phyloP scores from a whole-genome alignment of 2,113 vertebrate genomes.

The Poecilia latipinna region DNA sequence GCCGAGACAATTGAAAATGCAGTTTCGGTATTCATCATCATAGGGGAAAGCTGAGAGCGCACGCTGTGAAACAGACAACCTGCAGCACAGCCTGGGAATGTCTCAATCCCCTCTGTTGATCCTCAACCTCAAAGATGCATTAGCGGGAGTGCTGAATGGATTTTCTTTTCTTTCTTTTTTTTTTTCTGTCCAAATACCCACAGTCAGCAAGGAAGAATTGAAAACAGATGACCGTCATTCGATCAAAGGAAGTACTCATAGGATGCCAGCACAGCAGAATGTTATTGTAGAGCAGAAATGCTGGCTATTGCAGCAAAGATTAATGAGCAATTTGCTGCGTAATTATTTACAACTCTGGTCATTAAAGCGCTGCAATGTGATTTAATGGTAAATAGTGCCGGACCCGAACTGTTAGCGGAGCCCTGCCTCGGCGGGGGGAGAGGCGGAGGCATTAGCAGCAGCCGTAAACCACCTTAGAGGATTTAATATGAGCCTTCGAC shows the following conservation, averaged over 20 bases:
- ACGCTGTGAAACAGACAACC: slow-evolving; percentile 49
- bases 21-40: slow-evolving; percentile 66
- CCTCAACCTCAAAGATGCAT: slow-evolving; percentile 44
- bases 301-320: slow-evolving; percentile 45
- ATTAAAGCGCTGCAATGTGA: slow-evolving; percentile 56
- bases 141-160: slow-evolving; percentile 49
- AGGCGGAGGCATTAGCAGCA: neutral
- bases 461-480: slow-evolving; percentile 15
- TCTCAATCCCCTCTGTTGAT: slow-evolving; percentile 50
- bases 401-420: slow-evolving; percentile 10
- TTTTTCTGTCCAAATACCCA: slow-evolving; percentile 38
- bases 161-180: slow-evolving; percentile 35
- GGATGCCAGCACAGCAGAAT: slow-evolving; percentile 56
- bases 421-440: neutral
- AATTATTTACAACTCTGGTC: slow-evolving; percentile 62
- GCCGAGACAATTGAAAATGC: slow-evolving; percentile 51
- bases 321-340: slow-evolving; percentile 53
- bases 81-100: slow-evolving; percentile 28
- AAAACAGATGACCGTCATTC: slow-evolving; percentile 43
- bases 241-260: slow-evolving; percentile 48
- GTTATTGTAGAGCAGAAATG: slow-evolving; percentile 15
- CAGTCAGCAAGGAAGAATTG: slow-evolving; percentile 58
- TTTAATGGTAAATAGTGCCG: slow-evolving; percentile 40
- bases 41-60: slow-evolving; percentile 19
- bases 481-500: slow-evolving; percentile 13